These are phyloP conservation scores for Aporophyla nigra DNA, from an alignment of 2,888 invertebrate species.

Conservation along the genomic window DNA sequence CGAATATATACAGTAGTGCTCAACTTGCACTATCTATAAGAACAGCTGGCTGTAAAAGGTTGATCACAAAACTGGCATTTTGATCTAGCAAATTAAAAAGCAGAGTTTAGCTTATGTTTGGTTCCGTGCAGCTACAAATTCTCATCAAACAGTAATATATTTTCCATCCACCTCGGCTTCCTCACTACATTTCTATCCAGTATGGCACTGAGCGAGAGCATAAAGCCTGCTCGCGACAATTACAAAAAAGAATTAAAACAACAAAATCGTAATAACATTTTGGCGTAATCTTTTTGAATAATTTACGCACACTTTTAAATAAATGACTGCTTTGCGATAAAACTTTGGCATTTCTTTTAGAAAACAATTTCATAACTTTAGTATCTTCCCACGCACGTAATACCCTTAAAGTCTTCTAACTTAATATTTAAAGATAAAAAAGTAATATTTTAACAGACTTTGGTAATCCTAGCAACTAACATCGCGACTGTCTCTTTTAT, in stretches of 20 bases:
- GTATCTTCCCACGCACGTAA: slow-evolving; percentile 13
- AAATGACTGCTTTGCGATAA: not conserved
- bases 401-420: not conserved
- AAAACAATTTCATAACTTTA: slow-evolving; percentile 1
- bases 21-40: too few relatives aligned
- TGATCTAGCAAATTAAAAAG: too few relatives aligned
- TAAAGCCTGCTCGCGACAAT: not conserved
- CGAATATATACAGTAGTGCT: too few relatives aligned
- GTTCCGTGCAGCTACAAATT: not conserved
- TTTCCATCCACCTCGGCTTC: not conserved
- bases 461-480: not conserved
- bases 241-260: not conserved
- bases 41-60: too few relatives aligned
- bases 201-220: not conserved
- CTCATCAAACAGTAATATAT: not conserved
- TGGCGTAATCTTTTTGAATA: not conserved
- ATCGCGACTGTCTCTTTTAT: not conserved
- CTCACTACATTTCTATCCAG: not conserved
- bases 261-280: not conserved
- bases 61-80: too few relatives aligned
- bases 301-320: not conserved
- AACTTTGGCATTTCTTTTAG: slow-evolving; percentile 8
- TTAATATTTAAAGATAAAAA: not conserved
- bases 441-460: not conserved
- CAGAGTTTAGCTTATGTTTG: too few relatives aligned